Evolutionary conservation across 2,888 invertebrate species (phyloP).

Genomic region (Augiades crinisus): DNA sequence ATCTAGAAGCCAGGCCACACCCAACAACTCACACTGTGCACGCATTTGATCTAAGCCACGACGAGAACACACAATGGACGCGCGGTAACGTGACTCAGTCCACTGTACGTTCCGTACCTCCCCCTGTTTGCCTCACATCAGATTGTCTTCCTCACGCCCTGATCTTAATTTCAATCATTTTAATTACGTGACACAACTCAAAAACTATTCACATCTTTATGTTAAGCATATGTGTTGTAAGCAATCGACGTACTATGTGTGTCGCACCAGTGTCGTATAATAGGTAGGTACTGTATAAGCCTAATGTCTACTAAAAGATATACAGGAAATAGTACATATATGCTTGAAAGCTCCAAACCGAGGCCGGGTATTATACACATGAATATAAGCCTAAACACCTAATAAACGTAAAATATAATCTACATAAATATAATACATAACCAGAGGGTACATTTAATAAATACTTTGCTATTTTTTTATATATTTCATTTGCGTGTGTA

Average conservation of each 20-base stretch:
- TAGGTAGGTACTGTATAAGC: constrained; percentile 8
- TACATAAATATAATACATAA: constrained; percentile 22
- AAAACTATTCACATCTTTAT: constrained; percentile 78
- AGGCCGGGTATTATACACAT: constrained; percentile 25
- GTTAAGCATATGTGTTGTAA: constrained; percentile 64
- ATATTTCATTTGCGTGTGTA: background rate
- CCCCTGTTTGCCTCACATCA: constrained; percentile 76
- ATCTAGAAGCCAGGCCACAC: constrained; percentile 75
- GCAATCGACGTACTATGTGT: constrained; percentile 47
- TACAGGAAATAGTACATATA: constrained; percentile 18
- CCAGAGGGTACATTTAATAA: constrained; percentile 11
- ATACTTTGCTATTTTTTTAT: background rate
- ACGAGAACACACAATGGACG: constrained; percentile 53
- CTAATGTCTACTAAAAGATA: constrained; percentile 21
- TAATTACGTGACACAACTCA: constrained; percentile 66
- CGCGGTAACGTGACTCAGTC: constrained; percentile 35
- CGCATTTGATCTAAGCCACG: constrained; percentile 39
- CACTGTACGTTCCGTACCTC: constrained; percentile 55
- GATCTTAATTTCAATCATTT: constrained; percentile 49
- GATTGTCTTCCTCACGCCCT: constrained; percentile 74
- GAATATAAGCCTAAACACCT: constrained; percentile 16
- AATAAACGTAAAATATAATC: constrained; percentile 7
- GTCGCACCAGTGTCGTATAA: constrained; percentile 64
- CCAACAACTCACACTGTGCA: constrained; percentile 48
- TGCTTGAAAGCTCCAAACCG: constrained; percentile 24